Evolutionary conservation across 2,888 invertebrate species (phyloP), one percentile per base, ranked within the genome.

Genomic region (Drosophila hamatofila): DNA sequence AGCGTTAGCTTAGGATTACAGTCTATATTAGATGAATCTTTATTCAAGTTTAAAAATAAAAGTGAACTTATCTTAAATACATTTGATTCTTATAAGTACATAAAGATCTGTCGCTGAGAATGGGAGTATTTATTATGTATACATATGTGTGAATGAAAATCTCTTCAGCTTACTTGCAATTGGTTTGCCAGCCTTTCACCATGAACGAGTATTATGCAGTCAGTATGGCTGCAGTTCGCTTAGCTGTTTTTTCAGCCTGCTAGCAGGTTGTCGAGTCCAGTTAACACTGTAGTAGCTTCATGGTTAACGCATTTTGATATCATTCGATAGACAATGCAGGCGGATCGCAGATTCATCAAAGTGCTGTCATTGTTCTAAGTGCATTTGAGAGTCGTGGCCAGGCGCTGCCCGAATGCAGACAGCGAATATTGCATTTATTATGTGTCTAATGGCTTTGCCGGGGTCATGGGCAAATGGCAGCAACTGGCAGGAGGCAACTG

Each of bases 281-380:
- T 70, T 75, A 62, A 58, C 52, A 44, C 18, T 25, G 27, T 5
- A 42, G 30, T 5, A 46, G 37, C 30, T 57, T 30, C 18, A 18
- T 21, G n/a, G 30, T 33, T 46, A 56, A 44, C 25, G 42, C 48
- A 49, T 35, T 52, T 35, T 25, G 55, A 33, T 52, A 56, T 16
- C 51, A 56, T 33, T 57, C 30, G 48, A 44, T 27, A 4, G 27
- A 39, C 41, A 35, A 46, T 57, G 44, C 11, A 9, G 27, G 16
- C 14, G 21, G 16, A 18, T 27, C 25, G 35, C 16, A 30, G 59
- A 30, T 57, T 72, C 52, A 18, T 42, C 57, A 46, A 9, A 41
- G 46, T 41, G 27, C 52, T 37, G 52, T 51, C 55, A 59, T 62
- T 78, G 79, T 46, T 56, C 51, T 14, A 57, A 64, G 72, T 54